These are phyloP conservation scores for Aselliscus stoliczkanus DNA, from an alignment of 2,797 vertebrate genomes.

Conservation along the genomic window DNA sequence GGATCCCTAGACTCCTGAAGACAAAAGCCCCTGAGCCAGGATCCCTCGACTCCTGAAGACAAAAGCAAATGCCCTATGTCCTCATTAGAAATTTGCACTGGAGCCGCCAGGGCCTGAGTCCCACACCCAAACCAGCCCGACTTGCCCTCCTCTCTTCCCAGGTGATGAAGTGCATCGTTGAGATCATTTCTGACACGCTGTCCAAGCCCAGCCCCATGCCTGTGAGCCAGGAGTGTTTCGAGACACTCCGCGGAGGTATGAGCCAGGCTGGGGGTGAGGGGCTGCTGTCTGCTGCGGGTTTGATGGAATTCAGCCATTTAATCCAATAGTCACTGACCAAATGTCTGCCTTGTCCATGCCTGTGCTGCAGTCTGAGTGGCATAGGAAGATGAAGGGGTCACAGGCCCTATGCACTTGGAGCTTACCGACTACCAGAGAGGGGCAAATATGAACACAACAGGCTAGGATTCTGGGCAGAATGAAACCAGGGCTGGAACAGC, in stretches of 20 bases:
- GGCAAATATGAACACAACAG: no score
- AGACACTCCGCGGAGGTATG: constrained; percentile 90
- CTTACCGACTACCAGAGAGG: neutral
- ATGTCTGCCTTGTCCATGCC: neutral
- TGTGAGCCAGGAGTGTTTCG: constrained; percentile 90
- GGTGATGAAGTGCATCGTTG: constrained; percentile 97
- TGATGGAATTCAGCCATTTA: neutral
- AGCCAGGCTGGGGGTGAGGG: neutral
- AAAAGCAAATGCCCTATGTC: neutral
- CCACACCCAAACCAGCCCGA: no score
- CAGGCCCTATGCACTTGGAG: neutral
- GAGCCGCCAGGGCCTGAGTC: neutral
- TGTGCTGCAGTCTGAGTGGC: neutral
- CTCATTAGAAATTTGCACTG: neutral
- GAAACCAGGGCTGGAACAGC: neutral
- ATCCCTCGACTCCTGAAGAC: neutral
- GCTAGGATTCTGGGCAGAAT: neutral
- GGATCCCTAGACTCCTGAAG: neutral
- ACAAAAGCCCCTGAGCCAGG: neutral
- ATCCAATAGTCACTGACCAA: neutral
- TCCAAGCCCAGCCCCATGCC: constrained; percentile 89
- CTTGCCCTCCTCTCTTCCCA: constrained; percentile 73
- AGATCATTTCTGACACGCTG: constrained; percentile 91
- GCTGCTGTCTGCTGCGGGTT: neutral
- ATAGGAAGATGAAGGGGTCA: neutral